Conservation (phyloP, 1,140 invertebrate genomes). For the Cylas formicarius region DNA sequence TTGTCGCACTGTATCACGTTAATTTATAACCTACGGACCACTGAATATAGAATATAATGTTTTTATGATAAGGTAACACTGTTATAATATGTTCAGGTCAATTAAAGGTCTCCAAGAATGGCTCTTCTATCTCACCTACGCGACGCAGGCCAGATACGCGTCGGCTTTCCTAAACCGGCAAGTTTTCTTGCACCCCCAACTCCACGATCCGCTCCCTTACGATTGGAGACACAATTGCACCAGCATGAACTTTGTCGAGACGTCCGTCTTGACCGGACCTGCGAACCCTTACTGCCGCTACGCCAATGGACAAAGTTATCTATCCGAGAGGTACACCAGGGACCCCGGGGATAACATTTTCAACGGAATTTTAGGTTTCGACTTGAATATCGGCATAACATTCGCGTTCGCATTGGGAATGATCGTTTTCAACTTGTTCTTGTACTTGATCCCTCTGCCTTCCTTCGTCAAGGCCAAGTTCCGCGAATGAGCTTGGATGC, state of each 20-base stretch:
- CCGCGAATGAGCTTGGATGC: slow-evolving; percentile 52
- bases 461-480: slow-evolving; percentile 85
- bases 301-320: slow-evolving; percentile 61
- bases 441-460: slow-evolving; percentile 79
- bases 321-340: slow-evolving; percentile 64
- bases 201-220: slow-evolving; percentile 45
- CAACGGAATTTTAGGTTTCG: slow-evolving; percentile 57
- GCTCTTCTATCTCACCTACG: slow-evolving; percentile 72
- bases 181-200: slow-evolving; percentile 54
- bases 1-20: no score
- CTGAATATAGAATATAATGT: no score
- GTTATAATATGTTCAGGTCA: slow-evolving; percentile 50
- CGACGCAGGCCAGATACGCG: slow-evolving; percentile 68
- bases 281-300: slow-evolving; percentile 48
- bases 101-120: slow-evolving; percentile 68
- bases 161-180: slow-evolving; percentile 63
- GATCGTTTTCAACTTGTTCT: slow-evolving; percentile 72
- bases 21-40: no score
- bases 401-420: slow-evolving; percentile 76
- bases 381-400: slow-evolving; percentile 73
- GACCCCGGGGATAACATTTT: slow-evolving; percentile 53
- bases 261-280: slow-evolving; percentile 41
- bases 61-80: no score
- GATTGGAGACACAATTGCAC: slow-evolving; percentile 48
- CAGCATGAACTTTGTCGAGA: slow-evolving; percentile 46